A percentile compares a stretch with the other conserved stretches of the same genome.
phyloP scores from a whole-genome alignment of 2,113 vertebrate genomes.

The Centropus unirufus region DNA sequence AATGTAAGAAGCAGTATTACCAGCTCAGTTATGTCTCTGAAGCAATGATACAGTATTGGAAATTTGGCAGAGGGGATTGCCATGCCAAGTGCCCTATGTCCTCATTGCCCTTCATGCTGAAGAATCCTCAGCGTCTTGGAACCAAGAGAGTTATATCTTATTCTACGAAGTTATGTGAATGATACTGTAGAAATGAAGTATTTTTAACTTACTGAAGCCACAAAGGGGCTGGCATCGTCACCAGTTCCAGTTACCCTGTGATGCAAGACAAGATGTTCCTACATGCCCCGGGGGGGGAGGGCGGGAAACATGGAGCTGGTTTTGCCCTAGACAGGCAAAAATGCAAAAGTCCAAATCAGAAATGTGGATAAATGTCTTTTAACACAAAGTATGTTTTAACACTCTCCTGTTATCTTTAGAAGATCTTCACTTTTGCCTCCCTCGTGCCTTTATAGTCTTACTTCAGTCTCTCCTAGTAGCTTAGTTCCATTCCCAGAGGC shows the following conservation, averaged over 20 bases:
- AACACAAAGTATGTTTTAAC: not conserved
- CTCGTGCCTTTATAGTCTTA: not conserved
- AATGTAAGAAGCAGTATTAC: not conserved
- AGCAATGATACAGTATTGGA: not conserved
- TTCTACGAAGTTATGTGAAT: not conserved
- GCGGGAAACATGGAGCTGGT: rapidly evolving
- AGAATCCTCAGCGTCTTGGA: not conserved
- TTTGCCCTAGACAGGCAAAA: not conserved
- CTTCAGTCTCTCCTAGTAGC: not conserved
- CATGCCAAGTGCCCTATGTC: not conserved
- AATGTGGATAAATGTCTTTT: not conserved
- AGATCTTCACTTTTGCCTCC: not conserved
- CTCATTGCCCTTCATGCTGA: not conserved
- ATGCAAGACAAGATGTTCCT: not conserved
- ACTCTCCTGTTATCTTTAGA: not conserved
- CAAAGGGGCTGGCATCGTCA: not conserved
- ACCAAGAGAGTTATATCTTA: not conserved
- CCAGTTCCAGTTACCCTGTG: not conserved
- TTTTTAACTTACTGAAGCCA: not conserved
- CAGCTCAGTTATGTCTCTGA: not conserved
- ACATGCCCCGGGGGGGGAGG: rapidly evolving
- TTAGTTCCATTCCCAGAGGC: conserved; percentile 14
- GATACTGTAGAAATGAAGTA: not conserved
- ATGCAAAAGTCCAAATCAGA: not conserved
- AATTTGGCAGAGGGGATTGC: not conserved